Evolutionary conservation across 2,888 invertebrate genomes (phyloP), one percentile per base, ranked within the genome.

Genomic region (Odontocerum albicorne): DNA sequence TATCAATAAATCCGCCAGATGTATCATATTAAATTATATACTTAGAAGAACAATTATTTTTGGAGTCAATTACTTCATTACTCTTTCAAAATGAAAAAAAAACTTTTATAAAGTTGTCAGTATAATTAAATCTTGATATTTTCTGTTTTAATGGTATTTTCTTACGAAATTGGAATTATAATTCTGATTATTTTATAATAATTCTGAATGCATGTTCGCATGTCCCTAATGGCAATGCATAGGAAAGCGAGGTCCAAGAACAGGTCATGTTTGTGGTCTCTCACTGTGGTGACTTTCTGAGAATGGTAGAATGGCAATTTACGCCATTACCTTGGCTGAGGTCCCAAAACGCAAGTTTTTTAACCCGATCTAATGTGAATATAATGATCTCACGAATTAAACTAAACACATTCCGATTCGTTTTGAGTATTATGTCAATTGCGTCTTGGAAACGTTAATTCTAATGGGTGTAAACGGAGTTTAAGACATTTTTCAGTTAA

Each of bases 221-320:
- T 57, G 57, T 33, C n/a, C 13, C 22, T 57, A 53, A 57, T 53
- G 57, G 53, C 49, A 52, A 38, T 19, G 47, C 42, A 13, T 12
- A 32, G 31, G 27, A 45, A 55, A 52, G 39, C 44, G 49, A n/a
- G 8, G 17, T 12, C 20, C 12, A 16, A 6, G 7, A 16, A 32
- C 31, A 4, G 22, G 4, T 22, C 42, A 43, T 22, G 19, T 6
- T 22, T 22, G 20, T 6, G 27, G 32, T n/a, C n/a, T n/a, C n/a
- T n/a, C 19, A 49, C 43, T 38, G 46, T 50, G 51, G 58, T 58
- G 58, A 54, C 57, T 27, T 54, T 57, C n/a, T n/a, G n/a, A n/a
- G n/a, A n/a, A n/a, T 57, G 54, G 32, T 19, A 43, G 59, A 59
- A 59, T 55, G 52, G 59, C 55, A 59, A 59, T 59, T 59, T 55